Evolutionary conservation across 2,797 vertebrate species (phyloP).

Genomic region (Benthosema pterotum): DNA sequence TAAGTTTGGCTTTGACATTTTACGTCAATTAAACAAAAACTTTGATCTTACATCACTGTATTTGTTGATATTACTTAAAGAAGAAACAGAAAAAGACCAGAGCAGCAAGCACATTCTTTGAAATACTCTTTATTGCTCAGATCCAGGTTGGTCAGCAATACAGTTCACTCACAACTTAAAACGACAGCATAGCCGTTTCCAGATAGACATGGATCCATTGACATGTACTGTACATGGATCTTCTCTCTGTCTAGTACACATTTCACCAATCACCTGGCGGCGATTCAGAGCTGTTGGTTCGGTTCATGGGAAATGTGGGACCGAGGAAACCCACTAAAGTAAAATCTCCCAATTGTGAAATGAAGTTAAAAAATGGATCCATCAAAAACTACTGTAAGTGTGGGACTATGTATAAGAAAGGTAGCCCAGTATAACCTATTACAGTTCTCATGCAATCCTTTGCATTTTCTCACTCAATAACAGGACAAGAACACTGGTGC

Average conservation of each 20-base stretch:
- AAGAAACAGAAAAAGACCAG: not conserved
- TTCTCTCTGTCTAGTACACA: constrained; percentile 58
- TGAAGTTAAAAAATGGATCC: constrained; percentile 68
- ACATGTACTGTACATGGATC: constrained; percentile 59
- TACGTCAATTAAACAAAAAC: not conserved
- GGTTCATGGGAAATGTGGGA: constrained; percentile 69
- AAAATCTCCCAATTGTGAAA: constrained; percentile 75
- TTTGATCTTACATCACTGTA: constrained; percentile 5
- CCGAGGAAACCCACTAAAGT: constrained; percentile 65
- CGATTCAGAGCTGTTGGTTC: constrained; percentile 68
- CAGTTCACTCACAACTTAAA: constrained; percentile 82
- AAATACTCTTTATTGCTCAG: constrained; percentile 86
- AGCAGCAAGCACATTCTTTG: constrained; percentile 44
- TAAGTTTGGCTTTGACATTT: constrained; percentile 14
- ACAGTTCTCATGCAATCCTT: constrained; percentile 71
- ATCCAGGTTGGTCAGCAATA: constrained; percentile 85
- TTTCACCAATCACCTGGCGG: constrained; percentile 66
- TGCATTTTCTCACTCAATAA: constrained; percentile 63
- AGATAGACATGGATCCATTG: constrained; percentile 68
- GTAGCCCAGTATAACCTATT: constrained; percentile 56
- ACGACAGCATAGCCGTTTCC: constrained; percentile 75
- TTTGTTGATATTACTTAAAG: constrained; percentile 10
- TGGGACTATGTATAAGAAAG: constrained; percentile 62
- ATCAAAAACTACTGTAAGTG: constrained; percentile 64
- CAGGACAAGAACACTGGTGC: constrained; percentile 59